A percentile compares a stretch with the other conserved stretches of the same genome.
Conservation (phyloP, 2,113 vertebrate species). For the Lynx canadensis region DNA sequence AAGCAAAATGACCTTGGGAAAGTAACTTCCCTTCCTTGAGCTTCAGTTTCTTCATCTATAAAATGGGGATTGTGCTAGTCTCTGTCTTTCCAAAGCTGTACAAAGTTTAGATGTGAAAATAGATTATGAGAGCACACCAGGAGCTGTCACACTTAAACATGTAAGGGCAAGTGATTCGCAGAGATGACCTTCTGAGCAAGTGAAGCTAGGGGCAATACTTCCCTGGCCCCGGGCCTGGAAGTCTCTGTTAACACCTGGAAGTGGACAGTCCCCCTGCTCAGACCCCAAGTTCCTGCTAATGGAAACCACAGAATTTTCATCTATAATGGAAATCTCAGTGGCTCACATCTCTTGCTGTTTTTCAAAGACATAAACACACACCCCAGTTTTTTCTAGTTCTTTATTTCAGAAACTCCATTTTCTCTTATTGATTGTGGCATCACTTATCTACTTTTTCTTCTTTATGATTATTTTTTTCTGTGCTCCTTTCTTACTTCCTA, state of each 20-base stretch:
- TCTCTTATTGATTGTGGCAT: constrained; percentile 54
- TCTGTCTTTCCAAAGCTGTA: constrained; percentile 18
- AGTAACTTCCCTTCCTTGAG: constrained; percentile 29
- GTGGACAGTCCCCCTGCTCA: neutral
- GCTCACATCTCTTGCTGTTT: neutral
- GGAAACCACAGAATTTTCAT: constrained; percentile 29
- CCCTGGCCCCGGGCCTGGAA: neutral
- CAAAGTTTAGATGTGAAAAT: constrained; percentile 28
- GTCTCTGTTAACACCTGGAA: neutral
- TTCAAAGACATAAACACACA: constrained; percentile 29
- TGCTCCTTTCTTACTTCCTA: constrained; percentile 8
- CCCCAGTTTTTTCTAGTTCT: neutral
- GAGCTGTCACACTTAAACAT: constrained; percentile 38
- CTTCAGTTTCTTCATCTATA: constrained; percentile 26
- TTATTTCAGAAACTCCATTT: constrained; percentile 46
- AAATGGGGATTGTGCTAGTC: constrained; percentile 1
- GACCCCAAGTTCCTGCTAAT: neutral
- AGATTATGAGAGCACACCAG: neutral
- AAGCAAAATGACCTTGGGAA: neutral
- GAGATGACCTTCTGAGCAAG: constrained; percentile 25
- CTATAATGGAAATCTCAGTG: neutral
- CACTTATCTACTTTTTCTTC: constrained; percentile 29
- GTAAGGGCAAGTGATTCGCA: neutral
- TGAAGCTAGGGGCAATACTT: neutral
- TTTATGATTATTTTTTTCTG: constrained; percentile 38